Evolutionary conservation across 2,797 vertebrate species (phyloP).

Genomic region (Pangasius djambal): DNA sequence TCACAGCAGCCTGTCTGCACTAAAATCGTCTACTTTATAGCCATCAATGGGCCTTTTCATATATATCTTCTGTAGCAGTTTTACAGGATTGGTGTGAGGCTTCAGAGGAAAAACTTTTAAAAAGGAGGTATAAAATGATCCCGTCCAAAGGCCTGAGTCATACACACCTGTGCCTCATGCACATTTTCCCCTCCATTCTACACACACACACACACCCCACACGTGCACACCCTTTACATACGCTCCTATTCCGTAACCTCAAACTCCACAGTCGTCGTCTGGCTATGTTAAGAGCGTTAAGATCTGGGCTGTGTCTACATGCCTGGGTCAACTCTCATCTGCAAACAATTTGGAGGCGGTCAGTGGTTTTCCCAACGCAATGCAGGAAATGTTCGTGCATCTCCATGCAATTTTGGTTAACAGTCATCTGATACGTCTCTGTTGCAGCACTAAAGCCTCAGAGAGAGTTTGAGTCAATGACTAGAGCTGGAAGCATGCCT

Average conservation of each 20-base stretch:
- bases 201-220: background rate
- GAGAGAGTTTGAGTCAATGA: constrained; percentile 28
- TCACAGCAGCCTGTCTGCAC: constrained; percentile 40
- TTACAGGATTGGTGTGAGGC: constrained; percentile 3
- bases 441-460: constrained; percentile 22
- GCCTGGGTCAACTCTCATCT: constrained; percentile 34
- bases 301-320: background rate
- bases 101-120: background rate
- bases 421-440: constrained; percentile 38
- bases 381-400: constrained; percentile 31
- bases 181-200: constrained; percentile 49
- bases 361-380: constrained; percentile 37
- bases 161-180: constrained; percentile 42
- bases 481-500: constrained; percentile 9
- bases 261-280: background rate
- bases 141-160: constrained; percentile 39
- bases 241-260: constrained; percentile 24
- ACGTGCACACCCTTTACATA: background rate
- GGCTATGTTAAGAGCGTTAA: constrained; percentile 1
- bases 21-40: constrained; percentile 32
- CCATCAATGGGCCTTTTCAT: constrained; percentile 18
- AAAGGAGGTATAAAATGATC: constrained; percentile 31
- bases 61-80: constrained; percentile 39
- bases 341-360: constrained; percentile 27
- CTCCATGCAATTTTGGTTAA: constrained; percentile 34